Evolutionary conservation across 2,797 vertebrate genomes (phyloP), one percentile per base, ranked within the genome.

Genomic region (Scolopax rusticola): DNA sequence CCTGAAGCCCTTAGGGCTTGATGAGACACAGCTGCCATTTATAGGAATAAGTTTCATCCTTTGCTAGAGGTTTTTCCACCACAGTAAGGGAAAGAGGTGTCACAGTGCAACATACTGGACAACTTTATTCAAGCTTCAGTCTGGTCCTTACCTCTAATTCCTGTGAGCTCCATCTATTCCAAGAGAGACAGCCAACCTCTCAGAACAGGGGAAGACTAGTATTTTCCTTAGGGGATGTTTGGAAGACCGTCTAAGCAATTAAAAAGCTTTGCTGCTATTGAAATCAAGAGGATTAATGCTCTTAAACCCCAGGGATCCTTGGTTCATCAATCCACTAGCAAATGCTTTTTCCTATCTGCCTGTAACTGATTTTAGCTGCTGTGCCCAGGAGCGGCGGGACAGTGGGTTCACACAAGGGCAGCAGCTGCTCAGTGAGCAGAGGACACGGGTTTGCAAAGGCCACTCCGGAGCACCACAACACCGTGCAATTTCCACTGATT

Each of bases 401-500:
- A n/a, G 32, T 19, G 43, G 53, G 89, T 67, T 93, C 74, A 85
- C 67, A 33, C 0, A 1, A 47, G 59, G 79, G 79, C 76, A 91
- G 81, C 2, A 4, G 18, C 83, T 88, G 83, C 64, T 76, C 45
- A 45, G 80, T 53, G 77, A 94, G 83, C 74, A 93, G 63, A 86
- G 27, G 53, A 85, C 3, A 2, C 13, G 48, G 36, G 61, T 75
- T 83, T 93, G 69, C 86, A 95, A 87, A 94, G 86, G 71, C 88
- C 3, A 0, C 63, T 74, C 41, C 0, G 0, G 48, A 82, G 57
- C 50, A 20, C 20, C 53, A 43, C 48, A 68, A 15, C 25, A 80
- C 13, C 25, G 24, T 69, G 86, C 86, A 83, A 68, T 92, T 93
- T 88, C 51, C 51, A 85, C 80, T 89, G 90, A 91, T 95, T 93